phyloP scores from a whole-genome alignment of 1,140 invertebrate species.

The Ephestia elutella region DNA sequence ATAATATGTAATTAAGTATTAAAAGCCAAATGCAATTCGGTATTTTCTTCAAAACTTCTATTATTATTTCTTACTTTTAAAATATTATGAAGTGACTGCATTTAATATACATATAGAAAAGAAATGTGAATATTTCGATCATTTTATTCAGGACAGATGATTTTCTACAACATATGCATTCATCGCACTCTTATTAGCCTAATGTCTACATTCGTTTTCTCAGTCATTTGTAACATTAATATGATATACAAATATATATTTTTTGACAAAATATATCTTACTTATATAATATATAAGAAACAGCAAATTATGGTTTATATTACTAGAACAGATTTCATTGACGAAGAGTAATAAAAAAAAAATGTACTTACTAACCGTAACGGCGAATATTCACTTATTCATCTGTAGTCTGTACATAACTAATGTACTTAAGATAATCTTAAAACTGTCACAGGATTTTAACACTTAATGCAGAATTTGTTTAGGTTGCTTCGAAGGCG shows the following conservation, averaged over 20 bases:
- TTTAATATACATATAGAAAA: conserved; percentile 1
- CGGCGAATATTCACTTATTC: conserved; percentile 12
- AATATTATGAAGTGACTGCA: neutral
- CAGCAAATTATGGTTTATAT: neutral
- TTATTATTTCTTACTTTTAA: neutral
- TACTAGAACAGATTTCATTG: neutral
- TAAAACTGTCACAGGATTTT: conserved; percentile 12
- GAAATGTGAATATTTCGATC: conserved; percentile 11
- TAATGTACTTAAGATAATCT: conserved; percentile 1
- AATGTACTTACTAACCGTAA: conserved; percentile 3
- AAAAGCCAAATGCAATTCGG: conserved; percentile 65
- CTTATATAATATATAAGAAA: neutral
- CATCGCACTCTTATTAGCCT: neutral
- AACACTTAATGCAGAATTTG: conserved; percentile 59
- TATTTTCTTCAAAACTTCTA: conserved; percentile 26
- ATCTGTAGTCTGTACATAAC: conserved; percentile 16
- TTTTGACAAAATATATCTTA: neutral
- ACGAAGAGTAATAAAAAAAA: conserved; percentile 4
- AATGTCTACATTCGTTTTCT: neutral
- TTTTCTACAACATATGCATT: neutral
- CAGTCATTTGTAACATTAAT: neutral
- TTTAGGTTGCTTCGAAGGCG: conserved; percentile 71
- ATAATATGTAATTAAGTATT: conserved; percentile 73
- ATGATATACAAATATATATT: neutral
- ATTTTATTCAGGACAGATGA: conserved; percentile 14